These are phyloP conservation scores for Icerya purchasi DNA, from an alignment of 2,888 invertebrate species.

Conservation along the genomic window DNA sequence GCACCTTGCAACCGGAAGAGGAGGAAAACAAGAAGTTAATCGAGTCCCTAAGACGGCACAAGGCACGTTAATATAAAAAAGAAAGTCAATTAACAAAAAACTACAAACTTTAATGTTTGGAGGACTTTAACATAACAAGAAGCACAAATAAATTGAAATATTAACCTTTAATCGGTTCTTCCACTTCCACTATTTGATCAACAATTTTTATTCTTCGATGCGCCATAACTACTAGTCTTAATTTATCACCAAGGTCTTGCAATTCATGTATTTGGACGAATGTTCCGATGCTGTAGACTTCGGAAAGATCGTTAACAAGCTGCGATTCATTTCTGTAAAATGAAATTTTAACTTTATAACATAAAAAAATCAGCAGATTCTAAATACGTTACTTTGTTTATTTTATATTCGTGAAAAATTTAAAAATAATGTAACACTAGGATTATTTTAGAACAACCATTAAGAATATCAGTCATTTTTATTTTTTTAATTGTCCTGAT, in stretches of 20 bases:
- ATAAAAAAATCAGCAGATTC: too few species aligned
- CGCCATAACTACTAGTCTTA: constrained; percentile 83
- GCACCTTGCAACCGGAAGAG: too few species aligned
- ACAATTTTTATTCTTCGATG: constrained; percentile 69
- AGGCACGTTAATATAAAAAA: too few species aligned
- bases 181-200: constrained; percentile 53
- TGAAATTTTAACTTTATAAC: too few species aligned
- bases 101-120: constrained; percentile 2
- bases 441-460: too few species aligned
- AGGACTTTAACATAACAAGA: constrained; percentile 3
- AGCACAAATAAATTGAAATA: constrained; percentile 9
- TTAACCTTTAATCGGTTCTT: constrained; percentile 37
- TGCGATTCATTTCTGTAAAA: constrained; percentile 65
- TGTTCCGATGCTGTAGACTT: constrained; percentile 75
- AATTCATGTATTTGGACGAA: constrained; percentile 97
- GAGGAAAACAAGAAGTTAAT: too few species aligned
- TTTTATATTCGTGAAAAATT: too few species aligned
- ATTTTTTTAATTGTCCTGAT: too few species aligned
- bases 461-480: too few species aligned
- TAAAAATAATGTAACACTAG: too few species aligned
- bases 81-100: constrained; percentile 3
- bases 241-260: constrained; percentile 77
- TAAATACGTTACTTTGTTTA: too few species aligned
- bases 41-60: too few species aligned
- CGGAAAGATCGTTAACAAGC: constrained; percentile 57